Conservation (phyloP, 2,888 invertebrate genomes). For the Tanypteryx hageni region DNA sequence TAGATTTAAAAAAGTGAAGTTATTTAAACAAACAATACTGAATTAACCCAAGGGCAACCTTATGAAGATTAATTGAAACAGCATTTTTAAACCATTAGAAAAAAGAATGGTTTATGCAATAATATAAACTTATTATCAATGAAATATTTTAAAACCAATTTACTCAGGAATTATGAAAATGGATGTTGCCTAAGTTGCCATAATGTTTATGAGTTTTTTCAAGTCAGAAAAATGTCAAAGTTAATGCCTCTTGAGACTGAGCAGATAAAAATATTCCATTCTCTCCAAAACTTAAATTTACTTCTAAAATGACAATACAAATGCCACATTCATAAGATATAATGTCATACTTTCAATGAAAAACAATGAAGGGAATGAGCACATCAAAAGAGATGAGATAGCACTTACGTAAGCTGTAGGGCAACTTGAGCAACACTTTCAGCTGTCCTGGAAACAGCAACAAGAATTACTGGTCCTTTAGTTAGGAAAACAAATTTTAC, state of each 20-base stretch:
- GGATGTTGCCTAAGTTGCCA: no score
- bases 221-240: no score
- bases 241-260: no score
- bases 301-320: no score
- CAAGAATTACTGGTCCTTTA: conserved; percentile 93
- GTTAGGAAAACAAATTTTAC: conserved; percentile 94
- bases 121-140: no score
- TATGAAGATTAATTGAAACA: background rate
- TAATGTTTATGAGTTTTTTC: no score
- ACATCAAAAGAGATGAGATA: conserved; percentile 65
- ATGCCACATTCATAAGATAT: no score
- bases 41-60: background rate
- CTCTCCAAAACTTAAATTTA: no score
- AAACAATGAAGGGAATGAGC: background rate
- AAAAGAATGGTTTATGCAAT: no score
- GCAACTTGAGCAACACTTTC: conserved; percentile 91
- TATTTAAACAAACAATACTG: background rate
- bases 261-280: no score
- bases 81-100: background rate
- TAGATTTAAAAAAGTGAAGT: background rate
- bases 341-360: background rate
- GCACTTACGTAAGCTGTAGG: conserved; percentile 89
- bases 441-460: conserved; percentile 86
- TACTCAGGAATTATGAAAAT: no score
- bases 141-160: no score